Conservation (phyloP, 2,888 invertebrate genomes). For the Nemurella pictetii region DNA sequence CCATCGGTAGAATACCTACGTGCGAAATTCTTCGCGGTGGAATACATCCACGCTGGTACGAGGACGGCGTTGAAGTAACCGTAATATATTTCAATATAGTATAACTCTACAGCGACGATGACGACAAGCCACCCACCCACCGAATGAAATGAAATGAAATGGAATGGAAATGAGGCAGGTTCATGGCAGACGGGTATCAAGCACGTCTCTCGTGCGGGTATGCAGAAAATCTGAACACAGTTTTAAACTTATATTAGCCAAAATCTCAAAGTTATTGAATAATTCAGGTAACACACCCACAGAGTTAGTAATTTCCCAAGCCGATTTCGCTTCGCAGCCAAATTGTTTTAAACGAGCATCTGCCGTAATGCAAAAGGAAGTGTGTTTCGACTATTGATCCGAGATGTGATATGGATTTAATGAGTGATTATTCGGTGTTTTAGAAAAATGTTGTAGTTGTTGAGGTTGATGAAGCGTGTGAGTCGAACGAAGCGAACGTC, state of each 20-base stretch:
- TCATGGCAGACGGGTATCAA: background rate
- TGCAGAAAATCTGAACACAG: background rate
- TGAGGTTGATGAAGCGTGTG: background rate
- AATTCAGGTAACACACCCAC: background rate
- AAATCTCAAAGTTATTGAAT: background rate
- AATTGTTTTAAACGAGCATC: background rate
- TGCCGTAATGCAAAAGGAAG: background rate
- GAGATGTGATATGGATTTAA: background rate
- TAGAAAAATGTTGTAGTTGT: background rate
- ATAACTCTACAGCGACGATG: background rate
- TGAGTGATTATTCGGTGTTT: background rate
- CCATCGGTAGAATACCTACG: background rate
- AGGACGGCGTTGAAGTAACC: background rate
- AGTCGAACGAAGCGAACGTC: background rate
- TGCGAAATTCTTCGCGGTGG: background rate
- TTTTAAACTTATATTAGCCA: background rate
- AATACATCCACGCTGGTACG: background rate
- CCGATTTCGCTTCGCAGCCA: background rate
- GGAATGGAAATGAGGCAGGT: background rate
- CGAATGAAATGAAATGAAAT: background rate
- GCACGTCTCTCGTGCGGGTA: background rate
- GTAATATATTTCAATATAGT: background rate
- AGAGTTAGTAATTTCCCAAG: background rate
- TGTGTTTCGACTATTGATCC: background rate
- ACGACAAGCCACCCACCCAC: no score